phyloP scores from a whole-genome alignment of 2,888 invertebrate genomes.

The Lissocephala sabroskyi region DNA sequence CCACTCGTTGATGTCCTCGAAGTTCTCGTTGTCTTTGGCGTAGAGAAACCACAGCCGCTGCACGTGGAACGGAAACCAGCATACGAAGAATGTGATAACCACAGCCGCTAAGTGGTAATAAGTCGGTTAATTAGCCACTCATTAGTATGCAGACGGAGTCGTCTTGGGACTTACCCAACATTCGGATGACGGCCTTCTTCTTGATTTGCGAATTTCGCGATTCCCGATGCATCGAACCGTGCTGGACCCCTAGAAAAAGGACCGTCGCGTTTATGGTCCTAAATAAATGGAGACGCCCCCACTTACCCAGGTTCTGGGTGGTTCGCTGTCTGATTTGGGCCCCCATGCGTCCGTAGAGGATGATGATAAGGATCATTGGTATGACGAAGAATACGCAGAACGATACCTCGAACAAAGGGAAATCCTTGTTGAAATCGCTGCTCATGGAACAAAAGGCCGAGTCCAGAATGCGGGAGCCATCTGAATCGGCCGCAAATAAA shows the following conservation, averaged over 20 bases:
- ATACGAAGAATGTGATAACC: constrained; percentile 93
- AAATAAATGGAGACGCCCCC: too few relatives aligned
- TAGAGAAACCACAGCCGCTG: constrained; percentile 90
- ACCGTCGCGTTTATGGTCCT: not conserved
- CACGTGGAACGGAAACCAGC: constrained; percentile 97
- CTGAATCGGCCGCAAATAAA: constrained; percentile 56
- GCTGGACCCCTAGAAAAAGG: constrained; percentile 68
- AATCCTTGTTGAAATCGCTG: constrained; percentile 74
- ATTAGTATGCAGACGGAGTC: too few relatives aligned
- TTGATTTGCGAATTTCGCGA: constrained; percentile 80
- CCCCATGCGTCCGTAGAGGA: constrained; percentile 87
- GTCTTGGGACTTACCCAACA: constrained; percentile 90
- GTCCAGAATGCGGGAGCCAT: constrained; percentile 75
- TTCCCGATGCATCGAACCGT: constrained; percentile 81
- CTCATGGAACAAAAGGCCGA: constrained; percentile 88
- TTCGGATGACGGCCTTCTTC: constrained; percentile 83
- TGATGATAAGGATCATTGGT: constrained; percentile 81
- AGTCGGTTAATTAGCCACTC: not conserved
- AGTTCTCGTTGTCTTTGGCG: constrained; percentile 76
- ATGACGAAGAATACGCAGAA: constrained; percentile 87
- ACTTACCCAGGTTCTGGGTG: constrained; percentile 72
- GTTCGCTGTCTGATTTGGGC: constrained; percentile 77
- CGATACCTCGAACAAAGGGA: constrained; percentile 86
- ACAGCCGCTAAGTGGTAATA: constrained; percentile 81
- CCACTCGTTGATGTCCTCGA: constrained; percentile 83